Percentiles rank a stretch among this genome's conserved stretches.
phyloP scores from a whole-genome alignment of 2,797 vertebrate genomes.

The Halcyon badia region DNA sequence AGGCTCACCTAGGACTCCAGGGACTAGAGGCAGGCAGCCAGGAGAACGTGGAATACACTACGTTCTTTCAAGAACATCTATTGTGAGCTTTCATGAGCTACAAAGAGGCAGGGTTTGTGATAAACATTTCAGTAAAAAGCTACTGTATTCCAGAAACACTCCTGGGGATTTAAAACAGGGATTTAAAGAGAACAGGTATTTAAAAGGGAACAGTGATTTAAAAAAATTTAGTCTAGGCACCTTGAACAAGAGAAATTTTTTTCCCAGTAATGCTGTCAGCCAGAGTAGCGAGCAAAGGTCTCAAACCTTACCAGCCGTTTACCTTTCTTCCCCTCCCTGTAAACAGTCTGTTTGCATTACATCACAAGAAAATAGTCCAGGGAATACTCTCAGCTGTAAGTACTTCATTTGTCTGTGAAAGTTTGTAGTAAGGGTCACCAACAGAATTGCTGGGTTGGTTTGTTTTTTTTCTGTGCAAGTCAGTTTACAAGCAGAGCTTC shows the following conservation, averaged over 20 bases:
- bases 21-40: neutral
- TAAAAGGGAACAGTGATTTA: neutral
- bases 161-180: neutral
- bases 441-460: neutral
- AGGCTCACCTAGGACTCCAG: neutral
- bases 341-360: neutral
- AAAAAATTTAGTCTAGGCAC: neutral
- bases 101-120: neutral
- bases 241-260: neutral
- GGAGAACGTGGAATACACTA: neutral
- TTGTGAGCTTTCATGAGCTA: neutral
- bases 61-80: neutral
- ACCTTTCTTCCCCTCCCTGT: neutral
- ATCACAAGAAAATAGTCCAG: neutral
- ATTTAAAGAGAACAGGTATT: too few species aligned
- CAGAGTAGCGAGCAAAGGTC: neutral
- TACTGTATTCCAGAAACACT: neutral
- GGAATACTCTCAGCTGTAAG: neutral
- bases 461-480: neutral
- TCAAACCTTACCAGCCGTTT: neutral
- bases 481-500: neutral
- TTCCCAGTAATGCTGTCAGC: neutral
- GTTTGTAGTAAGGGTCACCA: neutral
- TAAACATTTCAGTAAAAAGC: neutral
- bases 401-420: neutral